Percentiles rank a stretch among this genome's conserved stretches.
Evolutionary conservation across 2,888 invertebrate species (phyloP).

Genomic region (Palloptera scutellata): DNA sequence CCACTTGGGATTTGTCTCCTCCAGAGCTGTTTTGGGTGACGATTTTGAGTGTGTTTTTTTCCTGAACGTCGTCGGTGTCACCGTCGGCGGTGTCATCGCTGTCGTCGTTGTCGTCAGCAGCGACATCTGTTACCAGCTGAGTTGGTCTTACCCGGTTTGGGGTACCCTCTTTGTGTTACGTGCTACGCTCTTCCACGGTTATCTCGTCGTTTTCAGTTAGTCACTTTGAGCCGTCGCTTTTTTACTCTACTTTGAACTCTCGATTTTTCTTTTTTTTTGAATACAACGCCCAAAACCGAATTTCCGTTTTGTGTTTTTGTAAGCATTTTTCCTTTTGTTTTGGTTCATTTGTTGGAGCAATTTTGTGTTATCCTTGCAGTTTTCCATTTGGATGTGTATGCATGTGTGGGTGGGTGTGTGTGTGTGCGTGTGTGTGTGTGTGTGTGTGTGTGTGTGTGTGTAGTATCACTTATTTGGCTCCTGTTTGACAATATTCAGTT

Average conservation of each 20-base stretch:
- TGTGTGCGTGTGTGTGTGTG: constrained; percentile 32
- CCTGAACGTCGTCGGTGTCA: neutral
- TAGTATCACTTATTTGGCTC: constrained; percentile 44
- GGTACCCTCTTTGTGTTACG: neutral
- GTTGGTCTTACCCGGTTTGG: neutral
- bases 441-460: constrained; percentile 35
- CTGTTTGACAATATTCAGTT: constrained; percentile 51
- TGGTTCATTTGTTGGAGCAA: constrained; percentile 8
- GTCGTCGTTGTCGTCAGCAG: neutral
- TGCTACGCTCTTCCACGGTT: neutral
- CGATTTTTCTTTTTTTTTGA: constrained; percentile 18
- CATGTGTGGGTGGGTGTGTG: constrained; percentile 35
- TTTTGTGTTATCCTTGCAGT: neutral
- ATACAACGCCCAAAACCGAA: neutral
- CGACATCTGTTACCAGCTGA: neutral
- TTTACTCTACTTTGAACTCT: constrained; percentile 14
- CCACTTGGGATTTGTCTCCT: constrained; percentile 20
- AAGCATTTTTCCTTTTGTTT: constrained; percentile 22
- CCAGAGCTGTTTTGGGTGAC: no score
- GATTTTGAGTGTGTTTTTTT: neutral
- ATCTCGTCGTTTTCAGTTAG: no score
- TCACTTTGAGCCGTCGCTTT: neutral
- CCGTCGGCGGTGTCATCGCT: neutral
- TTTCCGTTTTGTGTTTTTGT: constrained; percentile 11
- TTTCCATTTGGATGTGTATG: constrained; percentile 5